Base-by-base conservation (phyloP, 2,113 vertebrate species). In the Lampris megalopsis region DNA sequence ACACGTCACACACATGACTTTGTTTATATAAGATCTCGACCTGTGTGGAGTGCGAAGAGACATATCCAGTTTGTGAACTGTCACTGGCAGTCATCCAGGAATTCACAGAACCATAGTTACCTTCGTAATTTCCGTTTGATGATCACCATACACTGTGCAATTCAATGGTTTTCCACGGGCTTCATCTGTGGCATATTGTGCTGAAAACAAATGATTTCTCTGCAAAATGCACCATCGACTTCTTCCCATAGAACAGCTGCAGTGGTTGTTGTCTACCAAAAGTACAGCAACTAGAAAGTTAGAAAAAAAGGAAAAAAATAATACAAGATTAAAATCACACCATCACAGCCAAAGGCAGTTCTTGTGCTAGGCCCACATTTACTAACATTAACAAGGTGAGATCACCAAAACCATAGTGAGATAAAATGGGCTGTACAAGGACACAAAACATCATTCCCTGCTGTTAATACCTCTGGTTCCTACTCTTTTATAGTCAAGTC, bases 311-410 rank as follows among this genome's bases (percentile, higher is more conserved):
- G 77, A 76, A 49, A 74, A 63, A 74, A 73, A 75, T 79, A 82
- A 86, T 79, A 86, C 75, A 68, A 37, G 71, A 40, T 68, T 63
- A 82, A 86, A 87, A 85, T 75, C 75, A 73, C 61, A 56, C 63
- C 24, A 13, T 75, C 75, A 68, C 50, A 73, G 67, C 85, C 78
- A 64, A 67, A 84, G 84, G 77, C 68, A 7, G 77, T 87, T 68
- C 69, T 66, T 75, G 83, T 72, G 57, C 81, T 77, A 9, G 59
- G 66, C 70, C 48, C 74, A 66, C 79, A 81, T 88, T 66, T 75
- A 75, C 74, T 64, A 64, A 67, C 71, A 71, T 87, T 83, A 88
- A 83, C 83, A 79, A 85, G 80, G 77, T 70, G 71, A 88, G 75
- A 40, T 63, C 80, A 73, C 84, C 71, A 75, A 79, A 73, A 75